Evolutionary conservation across 2,888 invertebrate species (phyloP), one percentile per base, ranked within the genome.

Genomic region (Meteorus cinctellus): DNA sequence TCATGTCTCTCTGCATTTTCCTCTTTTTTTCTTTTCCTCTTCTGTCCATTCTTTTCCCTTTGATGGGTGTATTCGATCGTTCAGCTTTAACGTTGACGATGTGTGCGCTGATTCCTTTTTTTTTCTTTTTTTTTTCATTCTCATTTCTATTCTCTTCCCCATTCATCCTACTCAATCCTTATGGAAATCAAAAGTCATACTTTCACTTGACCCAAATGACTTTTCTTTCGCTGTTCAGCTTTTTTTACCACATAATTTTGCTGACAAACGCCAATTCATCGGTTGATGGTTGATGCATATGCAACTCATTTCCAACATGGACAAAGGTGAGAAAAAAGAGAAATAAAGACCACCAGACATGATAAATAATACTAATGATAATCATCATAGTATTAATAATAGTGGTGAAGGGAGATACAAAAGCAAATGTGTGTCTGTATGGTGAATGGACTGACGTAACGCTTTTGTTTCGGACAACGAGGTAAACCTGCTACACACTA

Each of bases 381-480:
- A 29, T 60, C 5, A 60, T 29, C 24, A 41, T 41, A 60, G 27
- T 29, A 27, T 5, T 29, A 31, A 55, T 41, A 62, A 45, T 3
- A 48, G 48, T 5, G 48, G 4, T 48, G 48, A n/a, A 70, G 70
- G 36, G 45, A 19, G 29, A 67, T 27, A 71, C 55, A 73, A 63
- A 65, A 24, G 67, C 65, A 34, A 63, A 45, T 71, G 72, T 66
- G 71, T 70, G 51, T 41, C 41, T 41, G 41, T 67, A 51, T 48
- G 27, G 68, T 75, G 75, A 77, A 77, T 72, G 75, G 63, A 59
- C 77, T 83, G 84, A 82, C 82, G 82, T 84, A 85, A 85, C 81
- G 81, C 84, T 84, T 83, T 84, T 83, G 84, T 85, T 76, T 82
- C 70, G 27, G 55, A 71, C 62, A 51, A 75, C 48, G 59, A 66